Evolutionary conservation across 23 tunicate genomes (phyloP), one percentile per base, ranked within the genome.

Genomic region (Phallusia fumigata): DNA sequence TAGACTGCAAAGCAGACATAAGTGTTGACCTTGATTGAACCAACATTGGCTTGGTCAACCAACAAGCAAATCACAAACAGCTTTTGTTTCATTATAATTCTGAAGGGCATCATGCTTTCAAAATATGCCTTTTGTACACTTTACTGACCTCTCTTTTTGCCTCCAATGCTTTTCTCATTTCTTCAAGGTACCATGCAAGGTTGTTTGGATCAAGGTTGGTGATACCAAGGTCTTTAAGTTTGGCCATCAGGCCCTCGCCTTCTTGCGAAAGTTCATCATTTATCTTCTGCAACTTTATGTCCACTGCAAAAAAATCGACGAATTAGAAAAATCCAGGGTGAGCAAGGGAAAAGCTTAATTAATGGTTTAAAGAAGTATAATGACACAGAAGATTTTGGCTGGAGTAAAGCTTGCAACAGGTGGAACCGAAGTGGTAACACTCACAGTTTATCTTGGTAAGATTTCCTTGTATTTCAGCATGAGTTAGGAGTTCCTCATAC

Each of bases 401-500:
- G n/a, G n/a, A n/a, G n/a, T n/a, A 40, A 40, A 40, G 47, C 10
- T 40, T 40, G 47, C 47, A 30, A 30, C 5, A 31, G 5, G 8
- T 6, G 74, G 36, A 65, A 79, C 52, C 52, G 51, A 2, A 65
- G 19, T 13, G 12, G 19, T 40, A 3, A 18, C 3, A 83, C 90
- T 87, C 65, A 90, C 96, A 49, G 75, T 96, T 96, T 0, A 96
- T 91, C 73, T 91, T 84, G 30, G 91, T 92, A 69, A 96, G 74
- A 85, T 96, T 91, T 79, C 90, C 99, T 85, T 97, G 99, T 18
- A 97, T 64, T 83, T 97, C 99, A 19, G 89, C 87, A 73, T 97
- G 99, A 0, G 99, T 97, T 8, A 97, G 87, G 21, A 85, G 80
- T 78, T 88, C 93, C 65, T 92, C 91, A 53, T 97, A 97, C 86